phyloP scores from a whole-genome alignment of 2,113 vertebrate species.

The Heterochromis multidens region DNA sequence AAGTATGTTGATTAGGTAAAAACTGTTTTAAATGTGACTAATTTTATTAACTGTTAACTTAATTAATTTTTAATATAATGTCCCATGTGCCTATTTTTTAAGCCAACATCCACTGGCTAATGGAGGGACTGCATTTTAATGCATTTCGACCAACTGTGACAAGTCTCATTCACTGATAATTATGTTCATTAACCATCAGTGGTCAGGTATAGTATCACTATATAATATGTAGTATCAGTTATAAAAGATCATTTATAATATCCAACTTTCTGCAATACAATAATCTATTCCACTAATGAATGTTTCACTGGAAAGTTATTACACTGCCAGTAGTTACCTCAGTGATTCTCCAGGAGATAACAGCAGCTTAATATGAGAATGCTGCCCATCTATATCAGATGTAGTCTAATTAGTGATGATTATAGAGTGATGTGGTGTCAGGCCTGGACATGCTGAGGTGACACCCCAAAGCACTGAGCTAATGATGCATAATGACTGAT shows the following conservation, averaged over 20 bases:
- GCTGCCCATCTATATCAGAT: constrained; percentile 19
- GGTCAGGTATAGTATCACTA: background rate
- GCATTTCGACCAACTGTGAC: background rate
- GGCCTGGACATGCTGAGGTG: constrained; percentile 17
- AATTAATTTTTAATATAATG: background rate
- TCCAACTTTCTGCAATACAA: background rate
- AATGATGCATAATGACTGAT: constrained; percentile 45
- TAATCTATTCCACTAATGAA: constrained; percentile 9
- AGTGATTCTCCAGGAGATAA: constrained; percentile 5
- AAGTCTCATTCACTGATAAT: background rate
- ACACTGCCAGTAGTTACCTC: background rate
- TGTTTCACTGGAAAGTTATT: constrained; percentile 24
- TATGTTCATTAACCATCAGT: background rate
- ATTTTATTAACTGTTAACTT: background rate
- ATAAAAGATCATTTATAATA: background rate
- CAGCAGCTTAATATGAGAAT: background rate
- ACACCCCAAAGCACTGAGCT: constrained; percentile 22
- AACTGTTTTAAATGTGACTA: too few relatives aligned
- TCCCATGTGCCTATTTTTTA: background rate
- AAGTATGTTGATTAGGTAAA: too few relatives aligned
- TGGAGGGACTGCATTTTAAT: background rate
- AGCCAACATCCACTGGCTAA: background rate
- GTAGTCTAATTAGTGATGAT: constrained; percentile 41
- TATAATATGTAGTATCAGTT: background rate
- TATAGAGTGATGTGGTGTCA: constrained; percentile 34